Base-by-base conservation (phyloP, 2,113 vertebrate species). In the Megaceryle maxima region DNA sequence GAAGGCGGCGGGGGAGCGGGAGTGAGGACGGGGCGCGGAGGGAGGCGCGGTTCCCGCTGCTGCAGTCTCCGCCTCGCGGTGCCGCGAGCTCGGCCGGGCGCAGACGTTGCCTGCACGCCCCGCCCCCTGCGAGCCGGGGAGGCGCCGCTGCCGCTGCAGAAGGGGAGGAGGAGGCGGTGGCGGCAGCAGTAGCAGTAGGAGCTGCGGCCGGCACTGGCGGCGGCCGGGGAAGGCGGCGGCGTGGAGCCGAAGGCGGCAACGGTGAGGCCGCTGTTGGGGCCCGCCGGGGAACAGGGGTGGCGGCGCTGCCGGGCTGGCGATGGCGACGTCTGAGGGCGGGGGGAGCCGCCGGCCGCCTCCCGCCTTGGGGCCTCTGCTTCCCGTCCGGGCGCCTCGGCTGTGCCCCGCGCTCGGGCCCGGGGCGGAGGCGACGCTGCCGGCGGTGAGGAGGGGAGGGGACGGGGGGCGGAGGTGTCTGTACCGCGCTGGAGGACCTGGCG, bases 1-100 rank as follows among this genome's bases (percentile, higher is more conserved):
- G 29, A 53, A 28, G 48, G 48, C 48, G 10, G 59, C 10, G 29
- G 56, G 11, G 18, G 39, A n/a, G 63, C 72, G 28, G 39, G 28
- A 33, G 63, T 69, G 29, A 33, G 28, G 83, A 17, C 17, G 41
- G 41, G 73, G 73, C 31, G 41, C 62, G 50, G 25, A 20, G 46
- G 6, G 28, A 83, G 80, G 55, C 68, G 53, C 31, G 41, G 64
- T 41, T 31, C 25, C 21, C 37, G 59, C 88, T 78, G 91, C 73
- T 28, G 95, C 94, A 92, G 93, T 94, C 96, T 41, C 94, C 95
- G 91, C 94, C 96, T 74, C 39, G 19, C 66, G 13, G 20, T 10
- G 74, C 37, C 79, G 43, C 89, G 35, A 37, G n/a, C 73, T 87
- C 66, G 75, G 82, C 74, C 69, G 68, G 90, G 59, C 82, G 70